These are phyloP conservation scores for Neolamprologus modestus DNA, from an alignment of 2,113 vertebrate genomes.

Conservation along the genomic window DNA sequence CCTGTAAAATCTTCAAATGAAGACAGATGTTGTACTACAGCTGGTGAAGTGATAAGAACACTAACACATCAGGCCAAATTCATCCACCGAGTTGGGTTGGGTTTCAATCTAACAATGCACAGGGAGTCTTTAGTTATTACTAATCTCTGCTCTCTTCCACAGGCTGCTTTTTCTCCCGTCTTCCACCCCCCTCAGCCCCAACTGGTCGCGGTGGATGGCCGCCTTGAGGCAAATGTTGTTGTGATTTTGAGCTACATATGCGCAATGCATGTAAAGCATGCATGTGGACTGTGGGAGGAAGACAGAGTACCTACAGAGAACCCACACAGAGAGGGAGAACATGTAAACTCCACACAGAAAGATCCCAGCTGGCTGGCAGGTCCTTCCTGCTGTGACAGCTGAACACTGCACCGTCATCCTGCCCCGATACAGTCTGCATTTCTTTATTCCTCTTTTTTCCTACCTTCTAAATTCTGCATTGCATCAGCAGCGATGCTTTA, in stretches of 20 bases:
- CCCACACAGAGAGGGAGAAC: neutral
- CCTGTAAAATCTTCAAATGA: neutral
- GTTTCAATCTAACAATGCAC: neutral
- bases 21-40: neutral
- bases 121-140: neutral
- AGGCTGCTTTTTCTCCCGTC: neutral
- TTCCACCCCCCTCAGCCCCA: neutral
- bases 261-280: neutral
- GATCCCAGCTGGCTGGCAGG: neutral
- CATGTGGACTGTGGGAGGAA: neutral
- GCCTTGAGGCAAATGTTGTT: neutral
- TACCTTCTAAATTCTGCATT: neutral
- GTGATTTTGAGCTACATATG: neutral
- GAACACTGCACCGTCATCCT: neutral
- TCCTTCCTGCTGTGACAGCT: neutral
- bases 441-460: neutral
- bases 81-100: neutral
- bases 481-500: neutral
- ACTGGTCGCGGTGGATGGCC: neutral
- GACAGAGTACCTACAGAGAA: neutral
- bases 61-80: neutral
- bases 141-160: neutral
- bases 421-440: neutral
- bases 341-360: neutral
- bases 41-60: neutral